Conservation (phyloP, 2,888 invertebrate genomes). For the Galerucella calmariensis region DNA sequence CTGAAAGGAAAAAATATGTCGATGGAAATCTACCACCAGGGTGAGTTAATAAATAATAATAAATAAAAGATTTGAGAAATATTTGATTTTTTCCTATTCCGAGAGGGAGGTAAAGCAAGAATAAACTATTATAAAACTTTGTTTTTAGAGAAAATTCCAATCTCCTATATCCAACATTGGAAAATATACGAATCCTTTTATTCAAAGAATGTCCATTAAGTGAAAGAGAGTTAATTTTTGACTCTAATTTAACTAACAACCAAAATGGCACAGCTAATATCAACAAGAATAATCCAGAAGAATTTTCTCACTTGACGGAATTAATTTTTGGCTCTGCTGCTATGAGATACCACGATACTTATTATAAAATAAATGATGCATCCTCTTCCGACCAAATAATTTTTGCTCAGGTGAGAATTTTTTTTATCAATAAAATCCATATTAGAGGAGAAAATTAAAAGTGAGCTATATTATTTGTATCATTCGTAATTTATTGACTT, state of each 20-base stretch:
- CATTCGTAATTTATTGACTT: neutral
- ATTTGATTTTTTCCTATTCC: no score
- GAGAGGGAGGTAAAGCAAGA: neutral
- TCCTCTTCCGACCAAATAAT: conserved; percentile 57
- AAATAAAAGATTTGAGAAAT: neutral
- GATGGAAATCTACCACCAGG: conserved; percentile 3
- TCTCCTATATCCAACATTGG: conserved; percentile 54
- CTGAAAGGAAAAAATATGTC: conserved; percentile 17
- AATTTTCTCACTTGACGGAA: conserved; percentile 83
- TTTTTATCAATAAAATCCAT: neutral
- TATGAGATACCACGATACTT: conserved; percentile 87
- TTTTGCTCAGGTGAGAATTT: conserved; percentile 66
- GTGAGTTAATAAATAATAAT: conserved; percentile 15
- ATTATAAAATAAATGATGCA: conserved; percentile 85
- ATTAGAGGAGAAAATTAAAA: neutral
- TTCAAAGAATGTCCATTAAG: conserved; percentile 88
- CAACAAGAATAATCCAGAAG: conserved; percentile 61
- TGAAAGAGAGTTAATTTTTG: conserved; percentile 84
- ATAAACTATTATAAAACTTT: neutral
- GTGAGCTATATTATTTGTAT: neutral
- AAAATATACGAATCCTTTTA: conserved; percentile 83
- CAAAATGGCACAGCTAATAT: conserved; percentile 67
- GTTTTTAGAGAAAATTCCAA: conserved; percentile 16
- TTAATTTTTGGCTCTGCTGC: conserved; percentile 94
- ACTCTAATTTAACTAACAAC: conserved; percentile 72